Evolutionary conservation across 2,113 vertebrate genomes (phyloP).

Genomic region (Accipiter cooperii): DNA sequence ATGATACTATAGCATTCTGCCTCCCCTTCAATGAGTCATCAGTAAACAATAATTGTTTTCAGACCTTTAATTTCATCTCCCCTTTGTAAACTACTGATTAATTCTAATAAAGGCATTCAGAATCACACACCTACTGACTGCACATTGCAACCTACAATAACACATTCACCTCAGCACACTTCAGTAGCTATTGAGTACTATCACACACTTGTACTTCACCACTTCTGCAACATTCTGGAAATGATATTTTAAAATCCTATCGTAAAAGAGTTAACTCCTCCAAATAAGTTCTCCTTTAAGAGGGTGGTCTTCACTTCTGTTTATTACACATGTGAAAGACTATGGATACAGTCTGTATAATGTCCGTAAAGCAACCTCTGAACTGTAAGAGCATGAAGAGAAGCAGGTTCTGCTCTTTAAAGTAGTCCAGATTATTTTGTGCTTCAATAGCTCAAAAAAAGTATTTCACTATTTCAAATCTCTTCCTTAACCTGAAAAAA

Average conservation of each 20-base stretch:
- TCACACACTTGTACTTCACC: not conserved
- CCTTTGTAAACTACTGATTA: not conserved
- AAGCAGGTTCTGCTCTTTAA: not conserved
- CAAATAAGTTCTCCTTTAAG: not conserved
- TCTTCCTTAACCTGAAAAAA: not conserved
- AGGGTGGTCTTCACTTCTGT: not conserved
- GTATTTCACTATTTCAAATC: not conserved
- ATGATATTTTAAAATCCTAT: not conserved
- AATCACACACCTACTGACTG: not conserved
- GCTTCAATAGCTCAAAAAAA: not conserved
- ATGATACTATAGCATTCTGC: not conserved
- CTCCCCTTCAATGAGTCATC: not conserved
- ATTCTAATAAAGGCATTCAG: not conserved
- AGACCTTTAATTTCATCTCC: not conserved
- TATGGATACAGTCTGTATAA: not conserved
- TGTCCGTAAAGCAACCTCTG: not conserved
- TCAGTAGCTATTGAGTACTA: not conserved
- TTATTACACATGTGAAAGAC: not conserved
- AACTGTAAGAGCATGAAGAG: not conserved
- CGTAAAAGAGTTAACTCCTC: not conserved
- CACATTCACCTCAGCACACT: not conserved
- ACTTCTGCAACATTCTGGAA: not conserved
- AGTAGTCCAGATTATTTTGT: not conserved
- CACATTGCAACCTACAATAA: not conserved
- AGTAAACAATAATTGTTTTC: conserved; percentile 8